Percentiles rank a stretch among this genome's conserved stretches.
These are phyloP conservation scores for Acanthosoma haemorrhoidale DNA, from an alignment of 2,888 invertebrate genomes.

Conservation along the genomic window DNA sequence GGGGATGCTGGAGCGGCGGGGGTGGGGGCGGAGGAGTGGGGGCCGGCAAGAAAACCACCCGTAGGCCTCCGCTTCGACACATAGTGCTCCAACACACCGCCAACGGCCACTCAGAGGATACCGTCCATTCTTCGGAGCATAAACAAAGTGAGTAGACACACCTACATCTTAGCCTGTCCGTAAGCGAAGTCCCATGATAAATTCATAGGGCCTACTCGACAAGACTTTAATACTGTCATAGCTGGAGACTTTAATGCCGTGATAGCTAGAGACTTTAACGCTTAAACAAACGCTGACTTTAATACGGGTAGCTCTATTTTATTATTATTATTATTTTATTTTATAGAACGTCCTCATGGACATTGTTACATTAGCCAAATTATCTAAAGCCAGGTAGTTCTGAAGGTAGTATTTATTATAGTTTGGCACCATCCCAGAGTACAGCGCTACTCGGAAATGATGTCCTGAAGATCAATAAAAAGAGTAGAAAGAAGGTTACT, in stretches of 20 bases:
- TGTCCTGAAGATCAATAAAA: too few species aligned
- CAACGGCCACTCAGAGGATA: not conserved
- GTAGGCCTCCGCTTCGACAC: not conserved
- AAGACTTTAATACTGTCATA: not conserved
- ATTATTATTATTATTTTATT: too few species aligned
- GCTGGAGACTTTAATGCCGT: not conserved
- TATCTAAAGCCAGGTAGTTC: too few species aligned
- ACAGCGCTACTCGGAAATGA: too few species aligned
- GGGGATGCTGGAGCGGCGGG: not conserved
- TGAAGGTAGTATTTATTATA: too few species aligned
- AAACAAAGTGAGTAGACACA: slow-evolving; percentile 12
- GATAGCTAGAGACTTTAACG: not conserved
- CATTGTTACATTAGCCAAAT: too few species aligned
- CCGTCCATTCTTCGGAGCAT: not conserved
- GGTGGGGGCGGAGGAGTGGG: slow-evolving; percentile 26
- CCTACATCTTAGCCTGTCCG: not conserved
- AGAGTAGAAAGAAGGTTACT: too few species aligned
- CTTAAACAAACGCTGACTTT: not conserved
- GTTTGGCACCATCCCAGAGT: too few species aligned
- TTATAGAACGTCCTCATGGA: too few species aligned
- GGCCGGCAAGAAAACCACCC: slow-evolving; percentile 18
- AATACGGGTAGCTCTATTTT: too few species aligned
- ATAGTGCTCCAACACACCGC: slow-evolving; percentile 15
- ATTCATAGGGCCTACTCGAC: not conserved
- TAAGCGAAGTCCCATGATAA: not conserved